Base-by-base conservation (phyloP, 2,888 invertebrate species). In the Adelphocoris suturalis region DNA sequence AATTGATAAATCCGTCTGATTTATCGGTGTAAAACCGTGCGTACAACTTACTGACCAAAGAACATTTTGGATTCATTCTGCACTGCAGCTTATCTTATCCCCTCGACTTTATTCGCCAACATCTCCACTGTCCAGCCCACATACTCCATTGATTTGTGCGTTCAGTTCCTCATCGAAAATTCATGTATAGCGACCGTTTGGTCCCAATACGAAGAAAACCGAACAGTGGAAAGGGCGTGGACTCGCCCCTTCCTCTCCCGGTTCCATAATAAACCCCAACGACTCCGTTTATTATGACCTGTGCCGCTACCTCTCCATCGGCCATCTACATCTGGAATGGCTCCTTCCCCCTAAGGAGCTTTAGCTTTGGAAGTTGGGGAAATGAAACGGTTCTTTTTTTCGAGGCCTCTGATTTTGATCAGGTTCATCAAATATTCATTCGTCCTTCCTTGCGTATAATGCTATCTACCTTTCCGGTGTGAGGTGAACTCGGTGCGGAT, bases 361-460 rank as follows among this genome's bases (percentile, higher is more conserved):
- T 37, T 11, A 75, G 75, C 19, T 75, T 46, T 37, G 76, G 76
- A 78, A 78, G 78, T 78, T 78, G 37, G 78, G 76, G 78, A 78
- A 78, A 78, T 47, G 46, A 47, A 78, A 78, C 78, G 78, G 78
- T 78, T 46, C 47, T 78, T 78, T 47, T 46, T 46, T 78, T 78
- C 37, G 78, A 19, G 46, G 78, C 46, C 47, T 47, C 78, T 16
- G 78, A 78, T 78, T 78, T 78, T 78, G 78, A 78, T 78, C 78
- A 78, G 78, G 78, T 46, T 78, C 46, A 78, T 78, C 78, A 78
- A 78, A 78, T 78, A 78, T 78, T 78, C 78, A 78, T 78, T 19
- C 78, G 46, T 46, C 47, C 78, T 46, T 28, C n/a, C 27, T 23
- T 23, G 19, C 68, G 23, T 68, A 68, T 68, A 12, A n/a, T 11